These are phyloP conservation scores for Heliconius erato DNA, from an alignment of 2,888 invertebrate species.

Conservation along the genomic window DNA sequence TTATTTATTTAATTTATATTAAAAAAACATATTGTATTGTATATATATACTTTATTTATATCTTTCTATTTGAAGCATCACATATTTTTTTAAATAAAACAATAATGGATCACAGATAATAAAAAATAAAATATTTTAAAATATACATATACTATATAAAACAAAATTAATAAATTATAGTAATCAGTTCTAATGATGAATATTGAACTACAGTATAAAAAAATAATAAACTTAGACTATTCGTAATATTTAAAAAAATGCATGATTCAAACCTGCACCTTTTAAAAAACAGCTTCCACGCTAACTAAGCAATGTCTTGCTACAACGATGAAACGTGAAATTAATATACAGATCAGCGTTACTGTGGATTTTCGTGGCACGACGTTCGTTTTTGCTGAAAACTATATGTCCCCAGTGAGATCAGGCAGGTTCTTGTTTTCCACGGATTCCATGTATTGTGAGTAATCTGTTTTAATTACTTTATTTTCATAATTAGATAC, in stretches of 20 bases:
- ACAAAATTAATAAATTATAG: too few species aligned
- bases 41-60: slow-evolving; percentile 5
- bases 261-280: neutral
- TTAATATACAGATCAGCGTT: too few species aligned
- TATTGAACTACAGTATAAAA: neutral
- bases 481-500: too few species aligned
- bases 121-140: neutral
- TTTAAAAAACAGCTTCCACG: neutral
- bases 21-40: too few species aligned
- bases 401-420: too few species aligned
- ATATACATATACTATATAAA: neutral
- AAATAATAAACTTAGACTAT: neutral
- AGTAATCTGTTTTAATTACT: too few species aligned
- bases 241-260: neutral
- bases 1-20: too few species aligned
- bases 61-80: neutral
- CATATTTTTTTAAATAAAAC: neutral
- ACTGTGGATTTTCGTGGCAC: too few species aligned
- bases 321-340: too few species aligned
- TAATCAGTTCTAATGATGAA: neutral
- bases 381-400: too few species aligned
- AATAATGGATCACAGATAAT: slow-evolving; percentile 5
- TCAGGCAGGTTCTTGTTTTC: too few species aligned
- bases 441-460: too few species aligned
- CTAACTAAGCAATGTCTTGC: neutral